Evolutionary conservation across 2,113 vertebrate genomes (phyloP).

Genomic region (Erythrocebus patas): DNA sequence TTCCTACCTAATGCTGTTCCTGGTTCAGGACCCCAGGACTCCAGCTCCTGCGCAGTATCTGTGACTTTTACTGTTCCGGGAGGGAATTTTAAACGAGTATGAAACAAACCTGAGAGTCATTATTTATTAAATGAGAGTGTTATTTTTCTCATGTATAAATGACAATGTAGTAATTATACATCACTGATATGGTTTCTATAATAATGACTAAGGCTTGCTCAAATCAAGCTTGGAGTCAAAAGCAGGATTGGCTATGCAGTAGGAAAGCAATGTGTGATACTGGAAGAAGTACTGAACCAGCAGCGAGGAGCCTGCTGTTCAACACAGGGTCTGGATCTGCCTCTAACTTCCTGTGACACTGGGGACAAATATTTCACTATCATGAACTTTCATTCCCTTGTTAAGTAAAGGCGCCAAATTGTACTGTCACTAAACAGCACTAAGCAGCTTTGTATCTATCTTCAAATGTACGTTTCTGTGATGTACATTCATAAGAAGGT

Average conservation of each 20-base stretch:
- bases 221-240: background rate
- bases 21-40: background rate
- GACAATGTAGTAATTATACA: background rate
- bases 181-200: background rate
- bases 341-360: background rate
- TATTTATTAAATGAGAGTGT: background rate
- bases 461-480: background rate
- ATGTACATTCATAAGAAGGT: background rate
- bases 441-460: background rate
- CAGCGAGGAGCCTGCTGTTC: background rate
- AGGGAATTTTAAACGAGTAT: background rate
- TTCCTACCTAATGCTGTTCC: background rate
- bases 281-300: background rate
- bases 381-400: background rate
- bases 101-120: background rate
- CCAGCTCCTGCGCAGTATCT: background rate
- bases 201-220: background rate
- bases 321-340: background rate
- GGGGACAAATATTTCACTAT: background rate
- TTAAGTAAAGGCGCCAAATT: background rate
- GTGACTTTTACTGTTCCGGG: background rate
- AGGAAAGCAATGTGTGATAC: background rate
- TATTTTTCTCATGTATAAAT: background rate
- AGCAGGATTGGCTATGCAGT: background rate
- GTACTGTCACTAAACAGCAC: background rate